These are phyloP conservation scores for Carcharodon carcharias DNA, from an alignment of 2,797 vertebrate species.

Conservation along the genomic window DNA sequence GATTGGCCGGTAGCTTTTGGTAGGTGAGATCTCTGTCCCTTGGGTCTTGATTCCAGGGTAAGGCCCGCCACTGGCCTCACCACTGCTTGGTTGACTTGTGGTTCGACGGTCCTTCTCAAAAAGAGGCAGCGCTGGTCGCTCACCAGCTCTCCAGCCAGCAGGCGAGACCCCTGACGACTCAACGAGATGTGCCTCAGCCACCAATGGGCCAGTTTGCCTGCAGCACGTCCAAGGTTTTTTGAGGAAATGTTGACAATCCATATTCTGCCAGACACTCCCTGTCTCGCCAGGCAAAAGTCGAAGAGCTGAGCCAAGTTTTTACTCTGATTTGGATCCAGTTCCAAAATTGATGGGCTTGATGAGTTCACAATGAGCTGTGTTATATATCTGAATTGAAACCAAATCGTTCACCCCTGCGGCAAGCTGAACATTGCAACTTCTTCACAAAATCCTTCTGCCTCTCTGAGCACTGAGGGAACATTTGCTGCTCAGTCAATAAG, in stretches of 20 bases:
- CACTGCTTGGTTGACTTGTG: too few species aligned
- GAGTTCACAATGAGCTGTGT: not conserved
- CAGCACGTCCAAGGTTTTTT: not conserved
- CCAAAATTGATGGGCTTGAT: not conserved
- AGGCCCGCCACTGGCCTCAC: too few species aligned
- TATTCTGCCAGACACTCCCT: not conserved
- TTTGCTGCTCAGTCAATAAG: not conserved
- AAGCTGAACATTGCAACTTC: not conserved
- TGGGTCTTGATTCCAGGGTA: too few species aligned
- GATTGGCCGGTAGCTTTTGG: too few species aligned
- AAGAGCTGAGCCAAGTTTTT: not conserved
- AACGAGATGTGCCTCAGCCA: not conserved
- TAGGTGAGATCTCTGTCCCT: too few species aligned
- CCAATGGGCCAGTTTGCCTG: not conserved
- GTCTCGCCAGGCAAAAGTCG: not conserved
- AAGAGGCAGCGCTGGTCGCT: too few species aligned
- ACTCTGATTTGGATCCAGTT: not conserved
- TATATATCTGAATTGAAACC: not conserved
- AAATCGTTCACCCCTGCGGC: not conserved
- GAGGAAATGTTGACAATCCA: not conserved
- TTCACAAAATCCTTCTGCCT: not conserved
- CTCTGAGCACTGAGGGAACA: not conserved
- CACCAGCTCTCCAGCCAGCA: too few species aligned
- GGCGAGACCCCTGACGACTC: too few species aligned
- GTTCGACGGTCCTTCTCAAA: too few species aligned